Conservation (phyloP, 2,888 invertebrate genomes). For the Xestia xanthographa region DNA sequence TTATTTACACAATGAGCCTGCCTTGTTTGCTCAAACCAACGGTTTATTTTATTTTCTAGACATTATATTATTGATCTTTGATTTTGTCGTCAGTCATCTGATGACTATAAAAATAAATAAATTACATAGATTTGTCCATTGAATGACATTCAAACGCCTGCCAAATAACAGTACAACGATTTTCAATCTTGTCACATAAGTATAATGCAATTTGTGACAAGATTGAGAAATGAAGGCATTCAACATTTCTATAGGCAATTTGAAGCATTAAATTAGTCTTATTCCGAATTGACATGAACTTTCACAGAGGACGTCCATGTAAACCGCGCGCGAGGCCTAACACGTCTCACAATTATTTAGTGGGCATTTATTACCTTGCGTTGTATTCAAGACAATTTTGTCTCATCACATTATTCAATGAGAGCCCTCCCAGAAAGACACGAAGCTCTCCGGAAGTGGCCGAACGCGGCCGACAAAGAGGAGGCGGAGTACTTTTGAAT, state of each 20-base stretch:
- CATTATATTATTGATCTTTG: slow-evolving; percentile 6
- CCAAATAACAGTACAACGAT: slow-evolving; percentile 48
- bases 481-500: slow-evolving; percentile 73
- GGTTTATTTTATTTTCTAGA: background rate
- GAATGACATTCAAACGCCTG: slow-evolving; percentile 23
- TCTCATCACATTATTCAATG: slow-evolving; percentile 80
- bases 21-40: background rate
- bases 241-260: slow-evolving; percentile 57
- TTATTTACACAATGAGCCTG: no score
- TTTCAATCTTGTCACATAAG: slow-evolving; percentile 53
- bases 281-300: slow-evolving; percentile 53
- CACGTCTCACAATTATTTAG: slow-evolving; percentile 76
- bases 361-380: slow-evolving; percentile 78
- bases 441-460: slow-evolving; percentile 73
- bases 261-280: slow-evolving; percentile 56
- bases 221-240: slow-evolving; percentile 62
- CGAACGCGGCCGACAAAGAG: slow-evolving; percentile 74
- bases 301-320: slow-evolving; percentile 65
- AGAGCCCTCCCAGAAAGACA: slow-evolving; percentile 80
- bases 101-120: slow-evolving; percentile 9
- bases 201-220: slow-evolving; percentile 53
- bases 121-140: slow-evolving; percentile 34
- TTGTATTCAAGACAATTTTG: slow-evolving; percentile 81
- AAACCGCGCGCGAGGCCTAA: slow-evolving; percentile 60
- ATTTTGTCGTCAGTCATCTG: background rate